Evolutionary conservation across 2,888 invertebrate species (phyloP).

Genomic region (Limnephilus lunatus): DNA sequence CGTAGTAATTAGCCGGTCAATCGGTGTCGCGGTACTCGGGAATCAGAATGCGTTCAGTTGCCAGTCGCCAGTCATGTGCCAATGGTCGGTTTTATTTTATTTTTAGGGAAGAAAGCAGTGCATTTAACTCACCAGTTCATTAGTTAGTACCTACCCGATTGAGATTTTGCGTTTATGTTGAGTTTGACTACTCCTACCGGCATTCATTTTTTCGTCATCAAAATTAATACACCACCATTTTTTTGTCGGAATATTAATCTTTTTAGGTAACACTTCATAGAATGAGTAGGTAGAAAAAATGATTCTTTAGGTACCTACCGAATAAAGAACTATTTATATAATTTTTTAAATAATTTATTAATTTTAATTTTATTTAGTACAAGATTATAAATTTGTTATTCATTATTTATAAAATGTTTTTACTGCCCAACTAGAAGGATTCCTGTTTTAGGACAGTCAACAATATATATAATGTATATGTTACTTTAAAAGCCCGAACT

Average conservation of each 20-base stretch:
- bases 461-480: too few relatives aligned
- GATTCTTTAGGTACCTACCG: neutral
- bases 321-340: too few relatives aligned
- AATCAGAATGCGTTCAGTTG: constrained; percentile 15
- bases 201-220: neutral
- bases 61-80: neutral
- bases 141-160: neutral
- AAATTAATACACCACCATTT: neutral
- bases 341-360: too few relatives aligned
- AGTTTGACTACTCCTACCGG: neutral
- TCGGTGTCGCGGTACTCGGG: constrained; percentile 29
- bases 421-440: too few relatives aligned
- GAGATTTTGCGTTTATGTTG: too few relatives aligned
- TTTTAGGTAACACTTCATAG: neutral
- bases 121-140: neutral
- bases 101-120: neutral
- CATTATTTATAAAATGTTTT: too few relatives aligned
- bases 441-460: too few relatives aligned
- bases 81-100: neutral
- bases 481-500: too few relatives aligned
- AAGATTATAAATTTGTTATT: too few relatives aligned
- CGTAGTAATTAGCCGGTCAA: constrained; percentile 39
- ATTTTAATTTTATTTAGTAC: too few relatives aligned
- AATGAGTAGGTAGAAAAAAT: neutral
- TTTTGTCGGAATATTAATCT: neutral